Conservation (phyloP, 64 coral and sea anemone species). For the Montipora capricornis region DNA sequence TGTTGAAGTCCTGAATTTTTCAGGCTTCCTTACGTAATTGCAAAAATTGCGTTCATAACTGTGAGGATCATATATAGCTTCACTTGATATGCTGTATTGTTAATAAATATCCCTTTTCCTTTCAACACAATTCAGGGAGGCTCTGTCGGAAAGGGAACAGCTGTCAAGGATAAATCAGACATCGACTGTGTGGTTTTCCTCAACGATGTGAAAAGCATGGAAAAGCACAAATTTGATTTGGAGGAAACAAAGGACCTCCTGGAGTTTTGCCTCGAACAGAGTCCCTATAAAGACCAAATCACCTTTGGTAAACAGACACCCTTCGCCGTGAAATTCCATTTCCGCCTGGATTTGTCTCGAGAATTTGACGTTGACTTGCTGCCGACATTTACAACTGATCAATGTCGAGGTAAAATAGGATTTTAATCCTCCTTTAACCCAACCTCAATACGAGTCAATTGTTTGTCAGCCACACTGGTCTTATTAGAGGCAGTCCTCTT, state of each 20-base stretch:
- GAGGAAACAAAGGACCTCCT: not conserved
- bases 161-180: constrained; percentile 57
- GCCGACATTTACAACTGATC: constrained; percentile 2
- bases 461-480: not conserved
- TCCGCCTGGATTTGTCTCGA: not conserved
- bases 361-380: not conserved
- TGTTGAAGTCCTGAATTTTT: too few relatives aligned
- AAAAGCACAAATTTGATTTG: not conserved
- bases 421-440: not conserved
- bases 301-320: not conserved
- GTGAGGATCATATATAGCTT: too few relatives aligned
- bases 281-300: not conserved
- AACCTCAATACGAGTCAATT: not conserved
- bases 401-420: not conserved
- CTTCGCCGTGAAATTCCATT: constrained; percentile 22
- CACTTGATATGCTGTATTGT: not conserved
- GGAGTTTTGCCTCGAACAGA: not conserved
- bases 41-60: too few relatives aligned
- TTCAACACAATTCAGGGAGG: constrained; percentile 41
- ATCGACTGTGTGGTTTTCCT: constrained; percentile 62
- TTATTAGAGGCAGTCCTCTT: not conserved
- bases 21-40: too few relatives aligned
- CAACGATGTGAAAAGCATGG: constrained; percentile 18
- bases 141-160: constrained; percentile 60
- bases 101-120: not conserved